Percentiles rank a stretch among this genome's conserved stretches.
phyloP scores from a whole-genome alignment of 2,797 vertebrate species.

The Yasuhikotakia modesta region DNA sequence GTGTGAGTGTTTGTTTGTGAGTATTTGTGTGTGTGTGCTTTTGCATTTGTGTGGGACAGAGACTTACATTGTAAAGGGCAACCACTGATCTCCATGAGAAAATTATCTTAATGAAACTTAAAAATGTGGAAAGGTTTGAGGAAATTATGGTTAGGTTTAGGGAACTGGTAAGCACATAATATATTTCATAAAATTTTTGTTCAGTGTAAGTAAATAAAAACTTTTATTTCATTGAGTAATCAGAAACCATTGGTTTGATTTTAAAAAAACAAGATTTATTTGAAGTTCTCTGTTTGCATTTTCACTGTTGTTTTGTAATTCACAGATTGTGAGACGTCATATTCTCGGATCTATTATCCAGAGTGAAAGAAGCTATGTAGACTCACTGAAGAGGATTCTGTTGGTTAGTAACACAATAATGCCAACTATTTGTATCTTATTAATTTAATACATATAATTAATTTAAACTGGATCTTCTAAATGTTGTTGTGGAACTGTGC shows the following conservation, averaged over 20 bases:
- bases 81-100: no score
- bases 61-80: no score
- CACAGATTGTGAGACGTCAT: constrained; percentile 80
- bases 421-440: neutral
- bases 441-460: neutral
- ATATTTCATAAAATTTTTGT: no score
- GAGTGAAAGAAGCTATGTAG: constrained; percentile 83
- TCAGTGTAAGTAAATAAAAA: no score
- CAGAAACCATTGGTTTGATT: neutral
- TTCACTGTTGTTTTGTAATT: neutral
- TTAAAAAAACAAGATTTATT: neutral
- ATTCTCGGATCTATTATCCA: constrained; percentile 84
- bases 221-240: neutral
- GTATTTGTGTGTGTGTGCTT: constrained; percentile 3
- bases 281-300: neutral
- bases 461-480: no score
- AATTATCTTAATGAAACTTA: no score
- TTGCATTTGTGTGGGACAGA: no score
- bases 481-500: no score
- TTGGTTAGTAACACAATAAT: constrained; percentile 69
- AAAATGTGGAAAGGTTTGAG: no score
- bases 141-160: neutral
- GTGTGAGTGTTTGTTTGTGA: constrained; percentile 61
- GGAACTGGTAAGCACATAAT: no score
- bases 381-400: constrained; percentile 81